Base-by-base conservation (phyloP, 2,888 invertebrate genomes). In the Nowickia ferox region DNA sequence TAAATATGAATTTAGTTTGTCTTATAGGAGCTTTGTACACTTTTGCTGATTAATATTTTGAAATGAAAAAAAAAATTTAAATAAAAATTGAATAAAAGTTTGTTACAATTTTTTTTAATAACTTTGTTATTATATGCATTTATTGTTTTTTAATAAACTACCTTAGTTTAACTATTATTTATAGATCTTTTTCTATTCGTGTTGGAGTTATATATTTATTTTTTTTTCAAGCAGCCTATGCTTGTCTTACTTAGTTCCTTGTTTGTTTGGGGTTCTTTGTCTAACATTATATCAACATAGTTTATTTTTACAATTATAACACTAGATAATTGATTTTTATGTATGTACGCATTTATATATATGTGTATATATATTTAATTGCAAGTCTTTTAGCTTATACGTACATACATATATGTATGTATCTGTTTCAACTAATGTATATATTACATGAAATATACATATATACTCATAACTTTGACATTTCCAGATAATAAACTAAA, bases 301-400 rank as follows among this genome's bases (percentile, higher is more conserved):
- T 42, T 22, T 19, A 44, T 69, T 22, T 79, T 40, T 81, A 81
- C 44, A 63, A 53, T 15, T 77, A 19, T 68, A 40, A 19, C 2
- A 40, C 22, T 22, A 22, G 22, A 19, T 17, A 53, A 40, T 72
- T 15, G 19, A 17, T 59, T 68, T 74, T 57, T 59, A 9, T 75
- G 63, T 63, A n/a, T n/a, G 8, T 65, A 17, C 72, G 13, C 61
- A 9, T 53, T 66, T 78, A 30, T 22, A 2, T 22, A 53, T 69
- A 63, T 69, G 15, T 8, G 59, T 84, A n/a, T n/a, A n/a, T n/a
- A n/a, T n/a, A n/a, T 74, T 69, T 46, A 85, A 65, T 79, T 83
- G 82, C 71, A 86, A 86, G 85, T 86, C 85, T 86, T 86, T 86
- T 81, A 66, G 51, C 71, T 78, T 79, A 76, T 79, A 72, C n/a